These are phyloP conservation scores for Paracentrotus lividus DNA, from an alignment of 53 echinoderm and acorn worm genomes.

Conservation along the genomic window DNA sequence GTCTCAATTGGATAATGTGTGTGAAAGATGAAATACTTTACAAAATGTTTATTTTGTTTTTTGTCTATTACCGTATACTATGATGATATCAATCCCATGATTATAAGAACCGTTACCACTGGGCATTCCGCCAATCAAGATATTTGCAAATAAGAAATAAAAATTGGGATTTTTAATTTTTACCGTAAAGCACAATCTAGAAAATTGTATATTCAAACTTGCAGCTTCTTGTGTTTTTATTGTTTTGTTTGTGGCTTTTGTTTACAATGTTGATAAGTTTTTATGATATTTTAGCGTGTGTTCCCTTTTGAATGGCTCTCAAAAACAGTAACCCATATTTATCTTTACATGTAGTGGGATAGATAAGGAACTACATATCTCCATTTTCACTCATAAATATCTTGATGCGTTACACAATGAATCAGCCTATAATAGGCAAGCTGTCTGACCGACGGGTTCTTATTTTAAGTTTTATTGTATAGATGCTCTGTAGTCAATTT, in stretches of 20 bases:
- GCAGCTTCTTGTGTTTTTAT: constrained; percentile 7
- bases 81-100: background rate
- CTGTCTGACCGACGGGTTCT: no score
- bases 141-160: no score
- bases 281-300: background rate
- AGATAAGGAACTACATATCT: no score
- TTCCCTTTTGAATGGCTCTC: background rate
- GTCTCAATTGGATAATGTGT: background rate
- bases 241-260: background rate
- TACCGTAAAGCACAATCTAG: background rate
- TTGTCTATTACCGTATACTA: background rate
- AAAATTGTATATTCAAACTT: background rate
- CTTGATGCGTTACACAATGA: no score
- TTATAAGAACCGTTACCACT: background rate
- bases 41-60: background rate
- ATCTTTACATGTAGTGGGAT: no score
- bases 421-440: no score
- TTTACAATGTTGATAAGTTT: background rate
- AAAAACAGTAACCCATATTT: background rate
- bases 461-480: no score
- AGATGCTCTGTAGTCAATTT: no score
- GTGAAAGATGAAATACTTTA: background rate
- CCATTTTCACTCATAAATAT: no score
- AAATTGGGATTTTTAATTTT: background rate
- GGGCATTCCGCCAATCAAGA: background rate